phyloP scores from a whole-genome alignment of 2,113 vertebrate genomes.

The Rhagologus leucostigma region DNA sequence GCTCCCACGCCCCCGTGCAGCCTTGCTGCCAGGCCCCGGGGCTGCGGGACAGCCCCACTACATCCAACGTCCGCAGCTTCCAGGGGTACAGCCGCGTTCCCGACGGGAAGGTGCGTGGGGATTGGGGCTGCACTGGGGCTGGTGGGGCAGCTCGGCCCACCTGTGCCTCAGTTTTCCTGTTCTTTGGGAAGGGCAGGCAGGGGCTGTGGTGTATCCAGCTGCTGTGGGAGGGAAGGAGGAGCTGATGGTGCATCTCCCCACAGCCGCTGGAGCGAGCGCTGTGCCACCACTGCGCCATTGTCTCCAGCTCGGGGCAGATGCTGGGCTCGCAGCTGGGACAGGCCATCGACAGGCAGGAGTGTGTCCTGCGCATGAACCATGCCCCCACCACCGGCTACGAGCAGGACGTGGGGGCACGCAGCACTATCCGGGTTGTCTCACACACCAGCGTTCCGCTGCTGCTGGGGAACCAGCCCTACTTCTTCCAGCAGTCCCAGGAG shows the following conservation, averaged over 20 bases:
- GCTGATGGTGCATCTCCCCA: neutral
- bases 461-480: constrained; percentile 79
- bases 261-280: constrained; percentile 57
- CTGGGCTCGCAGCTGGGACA: constrained; percentile 76
- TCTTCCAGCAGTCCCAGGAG: constrained; percentile 79
- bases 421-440: constrained; percentile 85
- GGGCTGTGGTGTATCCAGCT: neutral
- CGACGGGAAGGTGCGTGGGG: constrained; percentile 71
- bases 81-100: constrained; percentile 73
- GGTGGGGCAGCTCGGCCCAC: neutral
- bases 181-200: neutral
- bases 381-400: constrained; percentile 85
- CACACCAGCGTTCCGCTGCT: constrained; percentile 90
- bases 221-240: neutral
- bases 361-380: constrained; percentile 92
- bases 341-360: constrained; percentile 80
- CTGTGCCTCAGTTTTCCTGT: neutral
- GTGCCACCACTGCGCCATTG: constrained; percentile 82
- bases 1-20: neutral
- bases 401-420: constrained; percentile 82
- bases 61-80: constrained; percentile 13
- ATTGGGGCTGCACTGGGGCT: neutral
- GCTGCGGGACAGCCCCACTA: neutral
- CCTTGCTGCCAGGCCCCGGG: neutral
- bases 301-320: constrained; percentile 97